A percentile compares a stretch with the other conserved stretches of the same genome.
phyloP scores from a whole-genome alignment of 37 sponge, comb jelly and placozoan genomes.

The Dysidea cf. avara region DNA sequence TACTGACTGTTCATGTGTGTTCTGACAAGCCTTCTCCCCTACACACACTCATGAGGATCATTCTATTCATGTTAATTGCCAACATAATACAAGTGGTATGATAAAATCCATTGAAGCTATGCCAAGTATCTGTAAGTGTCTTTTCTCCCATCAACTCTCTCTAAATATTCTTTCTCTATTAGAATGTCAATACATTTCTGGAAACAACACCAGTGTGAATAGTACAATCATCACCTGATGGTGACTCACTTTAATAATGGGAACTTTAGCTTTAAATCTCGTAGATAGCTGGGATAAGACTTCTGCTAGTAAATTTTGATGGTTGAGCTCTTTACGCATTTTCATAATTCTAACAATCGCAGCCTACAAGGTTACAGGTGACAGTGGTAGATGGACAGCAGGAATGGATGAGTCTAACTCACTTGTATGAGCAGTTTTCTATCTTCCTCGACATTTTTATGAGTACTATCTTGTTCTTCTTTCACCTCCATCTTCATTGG shows the following conservation, averaged over 20 bases:
- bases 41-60: no score
- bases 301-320: conserved; percentile 90
- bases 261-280: conserved; percentile 93
- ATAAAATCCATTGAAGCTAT: conserved; percentile 26
- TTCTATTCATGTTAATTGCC: conserved; percentile 6
- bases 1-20: neutral
- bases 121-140: conserved; percentile 96
- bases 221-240: neutral
- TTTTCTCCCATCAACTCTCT: conserved; percentile 91
- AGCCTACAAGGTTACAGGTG: conserved; percentile 40
- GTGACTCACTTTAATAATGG: conserved; percentile 81
- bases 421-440: conserved; percentile 98
- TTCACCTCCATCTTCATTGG: conserved; percentile 92
- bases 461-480: conserved; percentile 91
- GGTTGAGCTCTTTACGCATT: conserved; percentile 89
- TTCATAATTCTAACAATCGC: conserved; percentile 99
- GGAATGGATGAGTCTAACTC: neutral
- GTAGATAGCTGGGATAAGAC: conserved; percentile 89
- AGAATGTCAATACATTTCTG: conserved; percentile 97
- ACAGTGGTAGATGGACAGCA: neutral
- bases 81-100: neutral
- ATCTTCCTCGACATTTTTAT: conserved; percentile 97
- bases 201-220: neutral
- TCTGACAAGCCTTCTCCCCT: no score
- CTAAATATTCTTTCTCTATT: conserved; percentile 98